Evolutionary conservation across 2,797 vertebrate genomes (phyloP), one percentile per base, ranked within the genome.

Genomic region (Karalla daura): DNA sequence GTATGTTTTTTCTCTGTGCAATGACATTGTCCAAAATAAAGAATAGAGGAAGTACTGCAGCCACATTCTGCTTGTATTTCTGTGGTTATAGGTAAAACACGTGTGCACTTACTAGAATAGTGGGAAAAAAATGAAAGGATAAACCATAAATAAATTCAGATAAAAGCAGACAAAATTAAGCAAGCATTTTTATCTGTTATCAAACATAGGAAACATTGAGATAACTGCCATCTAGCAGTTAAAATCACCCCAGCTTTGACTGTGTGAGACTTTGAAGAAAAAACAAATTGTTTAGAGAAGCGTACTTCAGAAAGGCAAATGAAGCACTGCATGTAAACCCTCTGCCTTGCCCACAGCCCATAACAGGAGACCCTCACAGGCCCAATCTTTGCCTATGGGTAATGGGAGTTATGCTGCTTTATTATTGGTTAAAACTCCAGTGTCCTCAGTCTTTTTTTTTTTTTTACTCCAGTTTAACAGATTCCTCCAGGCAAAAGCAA

Each of bases 401-500:
- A 87, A 87, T 81, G 83, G 74, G 85, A 88, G 89, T 90, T 86
- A 83, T 86, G 84, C 85, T 81, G 87, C 80, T 94, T 95, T 95
- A 95, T 96, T 96, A 95, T 94, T 94, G 94, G 94, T 93, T 92
- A 94, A 92, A 94, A 93, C 91, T 88, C 89, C 89, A 90, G 90
- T 92, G 92, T 93, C 94, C 94, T 94, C 93, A 93, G 88, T 94
- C 92, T 88, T 47, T 66, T 72, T 83, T 78, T 88, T n/a, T n/a
- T n/a, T n/a, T 46, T 65, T 71, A 24, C 65, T 70, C 62, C 80
- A 72, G 76, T 86, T 77, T 71, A 89, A 91, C 93, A 92, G 95
- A 94, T 95, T 95, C 95, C 97, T 97, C 89, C 93, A 87, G 97
- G 97, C 97, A 88, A 98, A 98, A 98, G 97, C 96, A 98, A 98